These are phyloP conservation scores for Cephonodes hylas DNA, from an alignment of 2,888 invertebrate species.

Conservation along the genomic window DNA sequence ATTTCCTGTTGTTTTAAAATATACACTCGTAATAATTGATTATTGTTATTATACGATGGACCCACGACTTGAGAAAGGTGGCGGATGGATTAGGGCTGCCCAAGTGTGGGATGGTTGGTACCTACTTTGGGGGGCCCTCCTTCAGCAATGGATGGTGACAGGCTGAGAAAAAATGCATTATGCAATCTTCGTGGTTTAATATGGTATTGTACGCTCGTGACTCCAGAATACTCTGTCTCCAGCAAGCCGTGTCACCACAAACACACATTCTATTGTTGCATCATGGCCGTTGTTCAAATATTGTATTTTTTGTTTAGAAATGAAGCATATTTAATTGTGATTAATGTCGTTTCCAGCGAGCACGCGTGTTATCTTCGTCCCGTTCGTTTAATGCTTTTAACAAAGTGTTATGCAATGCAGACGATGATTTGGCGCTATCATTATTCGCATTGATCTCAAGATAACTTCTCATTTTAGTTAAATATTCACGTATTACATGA, in stretches of 20 bases:
- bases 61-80: too few species aligned
- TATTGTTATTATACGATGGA: too few species aligned
- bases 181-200: background rate
- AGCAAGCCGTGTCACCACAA: background rate
- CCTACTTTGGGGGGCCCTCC: background rate
- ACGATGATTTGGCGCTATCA: background rate
- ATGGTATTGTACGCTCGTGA: background rate
- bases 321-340: background rate
- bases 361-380: background rate
- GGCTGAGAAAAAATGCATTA: background rate
- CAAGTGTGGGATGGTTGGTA: too few species aligned
- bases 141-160: background rate
- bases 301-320: background rate
- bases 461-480: background rate
- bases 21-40: too few species aligned
- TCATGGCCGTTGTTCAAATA: background rate
- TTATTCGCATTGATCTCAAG: background rate
- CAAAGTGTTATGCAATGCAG: background rate
- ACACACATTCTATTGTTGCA: background rate
- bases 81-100: too few species aligned
- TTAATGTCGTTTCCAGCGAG: background rate
- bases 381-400: background rate
- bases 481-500: slow-evolving; percentile 10
- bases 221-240: too few species aligned
- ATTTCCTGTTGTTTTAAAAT: too few species aligned